Conservation (phyloP, 53 echinoderm and acorn worm species). For the Glandiceps talaboti region DNA sequence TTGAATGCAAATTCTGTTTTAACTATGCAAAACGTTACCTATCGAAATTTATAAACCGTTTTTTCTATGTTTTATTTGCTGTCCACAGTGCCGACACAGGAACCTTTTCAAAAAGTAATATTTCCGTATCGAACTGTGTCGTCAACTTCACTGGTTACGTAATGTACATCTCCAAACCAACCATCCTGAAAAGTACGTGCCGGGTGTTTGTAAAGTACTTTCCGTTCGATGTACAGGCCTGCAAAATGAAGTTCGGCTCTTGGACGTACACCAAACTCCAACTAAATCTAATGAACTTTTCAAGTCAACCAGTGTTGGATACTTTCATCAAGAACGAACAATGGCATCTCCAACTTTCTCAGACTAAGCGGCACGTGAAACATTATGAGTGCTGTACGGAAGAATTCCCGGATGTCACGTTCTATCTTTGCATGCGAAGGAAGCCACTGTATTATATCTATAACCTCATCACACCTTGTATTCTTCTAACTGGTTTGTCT, state of each 20-base stretch:
- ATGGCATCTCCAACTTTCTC: constrained; percentile 55
- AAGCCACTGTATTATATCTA: constrained; percentile 96
- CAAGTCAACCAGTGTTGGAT: constrained; percentile 32
- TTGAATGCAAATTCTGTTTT: no score
- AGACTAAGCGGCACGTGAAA: constrained; percentile 44
- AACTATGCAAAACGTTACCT: no score
- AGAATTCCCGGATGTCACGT: constrained; percentile 77
- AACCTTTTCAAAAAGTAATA: not conserved
- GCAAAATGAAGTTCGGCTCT: constrained; percentile 73
- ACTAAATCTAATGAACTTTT: constrained; percentile 61
- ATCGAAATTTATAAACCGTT: no score
- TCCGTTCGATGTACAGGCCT: constrained; percentile 79
- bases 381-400: constrained; percentile 62
- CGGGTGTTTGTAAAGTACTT: constrained; percentile 63
- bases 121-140: constrained; percentile 42
- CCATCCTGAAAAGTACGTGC: constrained; percentile 81
- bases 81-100: not conserved
- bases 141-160: constrained; percentile 48
- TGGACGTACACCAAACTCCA: constrained; percentile 71
- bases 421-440: constrained; percentile 50
- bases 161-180: constrained; percentile 67
- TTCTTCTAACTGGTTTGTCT: constrained; percentile 79
- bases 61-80: no score
- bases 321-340: constrained; percentile 58
- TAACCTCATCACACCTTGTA: constrained; percentile 90